Evolutionary conservation across 2,113 vertebrate species (phyloP).

Genomic region (Oncorhynchus nerka): DNA sequence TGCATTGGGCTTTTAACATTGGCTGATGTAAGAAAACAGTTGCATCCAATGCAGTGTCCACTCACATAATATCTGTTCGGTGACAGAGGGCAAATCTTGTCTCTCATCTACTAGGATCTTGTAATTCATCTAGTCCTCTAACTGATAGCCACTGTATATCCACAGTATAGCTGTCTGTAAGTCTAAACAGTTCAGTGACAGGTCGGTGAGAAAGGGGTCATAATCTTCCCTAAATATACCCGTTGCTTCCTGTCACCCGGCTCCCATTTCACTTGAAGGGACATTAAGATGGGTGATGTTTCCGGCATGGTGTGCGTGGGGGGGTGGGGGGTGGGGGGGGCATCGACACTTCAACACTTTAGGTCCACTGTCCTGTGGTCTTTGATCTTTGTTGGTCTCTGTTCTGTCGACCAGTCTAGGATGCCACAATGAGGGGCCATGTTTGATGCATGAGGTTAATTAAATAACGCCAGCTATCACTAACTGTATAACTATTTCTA

Average conservation of each 20-base stretch:
- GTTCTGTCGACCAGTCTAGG: slow-evolving; percentile 9
- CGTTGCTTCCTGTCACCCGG: slow-evolving; percentile 59
- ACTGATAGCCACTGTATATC: neutral
- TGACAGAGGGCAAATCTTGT: neutral
- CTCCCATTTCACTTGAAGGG: slow-evolving; percentile 62
- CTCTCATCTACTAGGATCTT: neutral
- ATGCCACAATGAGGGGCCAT: neutral
- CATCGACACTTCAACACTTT: no score
- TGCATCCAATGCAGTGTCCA: neutral
- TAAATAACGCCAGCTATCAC: no score
- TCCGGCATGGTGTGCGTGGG: slow-evolving; percentile 38
- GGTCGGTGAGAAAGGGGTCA: slow-evolving; percentile 41
- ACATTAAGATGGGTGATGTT: slow-evolving; percentile 46
- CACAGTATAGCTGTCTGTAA: slow-evolving; percentile 22
- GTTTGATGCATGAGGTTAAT: no score
- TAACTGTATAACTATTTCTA: neutral
- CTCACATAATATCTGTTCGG: neutral
- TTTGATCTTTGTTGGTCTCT: no score
- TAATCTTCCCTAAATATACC: slow-evolving; percentile 68
- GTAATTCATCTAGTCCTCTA: neutral
- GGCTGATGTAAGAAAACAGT: neutral
- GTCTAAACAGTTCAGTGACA: slow-evolving; percentile 46
- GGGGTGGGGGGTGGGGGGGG: no score
- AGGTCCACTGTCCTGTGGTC: no score
- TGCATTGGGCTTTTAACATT: no score